Evolutionary conservation across 2,113 vertebrate genomes (phyloP).

Genomic region (Dissostichus mawsoni): DNA sequence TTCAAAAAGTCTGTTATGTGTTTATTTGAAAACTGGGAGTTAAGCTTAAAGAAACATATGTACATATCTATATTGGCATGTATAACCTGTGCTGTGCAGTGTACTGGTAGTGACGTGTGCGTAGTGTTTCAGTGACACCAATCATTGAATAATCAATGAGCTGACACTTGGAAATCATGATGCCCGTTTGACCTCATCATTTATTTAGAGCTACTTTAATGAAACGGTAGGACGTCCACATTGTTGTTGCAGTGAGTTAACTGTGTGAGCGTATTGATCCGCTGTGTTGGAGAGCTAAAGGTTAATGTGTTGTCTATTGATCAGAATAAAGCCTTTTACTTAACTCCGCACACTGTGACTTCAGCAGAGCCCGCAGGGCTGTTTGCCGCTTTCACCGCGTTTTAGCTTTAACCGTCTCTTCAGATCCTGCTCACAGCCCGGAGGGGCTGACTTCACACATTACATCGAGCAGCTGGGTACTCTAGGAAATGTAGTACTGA

Average conservation of each 20-base stretch:
- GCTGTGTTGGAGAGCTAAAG: conserved; percentile 76
- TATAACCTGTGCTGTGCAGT: neutral
- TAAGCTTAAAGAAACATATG: no score
- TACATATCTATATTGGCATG: neutral
- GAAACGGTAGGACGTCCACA: conserved; percentile 40
- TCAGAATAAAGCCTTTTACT: conserved; percentile 80
- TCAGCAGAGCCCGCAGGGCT: conserved; percentile 62
- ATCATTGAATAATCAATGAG: conserved; percentile 47
- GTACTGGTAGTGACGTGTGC: neutral
- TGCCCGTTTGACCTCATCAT: conserved; percentile 24
- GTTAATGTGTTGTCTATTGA: conserved; percentile 82
- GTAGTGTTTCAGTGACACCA: conserved; percentile 19
- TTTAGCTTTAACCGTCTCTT: conserved; percentile 54
- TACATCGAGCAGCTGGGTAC: conserved; percentile 17
- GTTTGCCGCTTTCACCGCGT: conserved; percentile 38
- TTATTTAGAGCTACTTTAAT: conserved; percentile 46
- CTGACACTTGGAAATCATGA: conserved; percentile 19
- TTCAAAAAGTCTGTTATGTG: no score
- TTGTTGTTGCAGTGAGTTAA: conserved; percentile 64
- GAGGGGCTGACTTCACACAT: conserved; percentile 27
- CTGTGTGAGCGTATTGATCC: conserved; percentile 70
- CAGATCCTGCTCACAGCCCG: conserved; percentile 4
- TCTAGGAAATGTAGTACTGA: neutral
- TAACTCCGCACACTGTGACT: conserved; percentile 58
- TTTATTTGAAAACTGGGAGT: no score